phyloP scores from a whole-genome alignment of 2,888 invertebrate species.

The Schizaphis graminum region DNA sequence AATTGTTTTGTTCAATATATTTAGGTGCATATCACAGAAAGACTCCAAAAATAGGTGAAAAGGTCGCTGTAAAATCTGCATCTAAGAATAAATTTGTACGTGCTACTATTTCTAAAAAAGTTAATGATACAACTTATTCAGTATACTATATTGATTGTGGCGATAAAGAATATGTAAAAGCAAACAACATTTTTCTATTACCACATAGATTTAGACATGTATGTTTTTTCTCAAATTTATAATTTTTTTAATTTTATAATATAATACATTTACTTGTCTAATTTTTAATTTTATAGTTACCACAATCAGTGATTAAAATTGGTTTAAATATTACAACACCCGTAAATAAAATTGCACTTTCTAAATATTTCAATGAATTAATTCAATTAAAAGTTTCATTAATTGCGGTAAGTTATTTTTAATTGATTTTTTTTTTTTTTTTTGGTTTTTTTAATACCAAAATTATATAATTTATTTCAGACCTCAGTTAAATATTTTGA shows the following conservation, averaged over 20 bases:
- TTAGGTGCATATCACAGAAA: background rate
- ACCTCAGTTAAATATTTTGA: background rate
- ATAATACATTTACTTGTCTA: background rate
- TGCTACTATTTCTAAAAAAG: slow-evolving; percentile 20
- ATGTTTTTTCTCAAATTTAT: background rate
- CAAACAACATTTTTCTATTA: slow-evolving; percentile 5
- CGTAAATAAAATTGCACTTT: background rate
- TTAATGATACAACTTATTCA: slow-evolving; percentile 3
- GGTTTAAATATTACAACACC: background rate
- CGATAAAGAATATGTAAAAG: background rate
- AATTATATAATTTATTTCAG: background rate
- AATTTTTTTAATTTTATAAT: background rate
- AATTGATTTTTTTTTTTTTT: background rate
- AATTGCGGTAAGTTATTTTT: slow-evolving; percentile 30
- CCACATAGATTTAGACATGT: background rate
- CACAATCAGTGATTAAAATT: slow-evolving; percentile 19
- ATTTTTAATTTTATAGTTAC: slow-evolving; percentile 2
- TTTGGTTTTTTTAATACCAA: background rate
- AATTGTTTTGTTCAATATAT: background rate
- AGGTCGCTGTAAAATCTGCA: background rate
- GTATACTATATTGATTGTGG: background rate
- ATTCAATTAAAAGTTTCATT: slow-evolving; percentile 18
- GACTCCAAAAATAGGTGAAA: background rate
- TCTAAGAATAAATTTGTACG: background rate
- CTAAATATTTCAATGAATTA: background rate